Evolutionary conservation across 1,140 invertebrate genomes (phyloP).

Genomic region (Drosophila eugracilis): DNA sequence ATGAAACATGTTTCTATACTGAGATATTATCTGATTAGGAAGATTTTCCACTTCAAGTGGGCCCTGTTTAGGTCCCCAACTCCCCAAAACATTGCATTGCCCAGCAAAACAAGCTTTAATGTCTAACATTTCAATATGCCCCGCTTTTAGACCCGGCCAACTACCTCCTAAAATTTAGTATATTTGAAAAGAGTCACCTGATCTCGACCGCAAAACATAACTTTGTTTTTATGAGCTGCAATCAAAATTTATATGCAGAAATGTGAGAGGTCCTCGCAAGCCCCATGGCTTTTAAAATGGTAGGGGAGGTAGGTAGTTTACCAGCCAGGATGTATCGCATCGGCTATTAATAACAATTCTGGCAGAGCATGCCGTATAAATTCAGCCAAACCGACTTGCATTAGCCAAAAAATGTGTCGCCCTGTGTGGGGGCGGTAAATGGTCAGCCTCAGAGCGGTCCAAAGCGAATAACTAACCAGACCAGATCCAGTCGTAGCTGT

Average conservation of each 20-base stretch:
- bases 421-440: slow-evolving; percentile 13
- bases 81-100: too few species aligned
- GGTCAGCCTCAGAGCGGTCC: slow-evolving; percentile 6
- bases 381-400: slow-evolving; percentile 13
- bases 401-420: slow-evolving; percentile 24
- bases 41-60: too few species aligned
- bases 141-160: neutral
- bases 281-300: neutral
- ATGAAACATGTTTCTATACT: too few species aligned
- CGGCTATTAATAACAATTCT: slow-evolving; percentile 63
- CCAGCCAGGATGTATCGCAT: slow-evolving; percentile 50
- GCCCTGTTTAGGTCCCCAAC: too few species aligned
- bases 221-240: slow-evolving; percentile 47
- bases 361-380: slow-evolving; percentile 37
- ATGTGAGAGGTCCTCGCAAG: slow-evolving; percentile 15
- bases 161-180: slow-evolving; percentile 9
- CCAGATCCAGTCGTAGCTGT: slow-evolving; percentile 7
- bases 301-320: too few species aligned
- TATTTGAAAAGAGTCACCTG: slow-evolving; percentile 29
- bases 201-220: slow-evolving; percentile 38
- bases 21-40: too few species aligned
- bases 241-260: slow-evolving; percentile 59
- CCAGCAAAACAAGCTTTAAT: too few species aligned
- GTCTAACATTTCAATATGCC: neutral
- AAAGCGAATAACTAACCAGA: slow-evolving; percentile 11